phyloP scores from a whole-genome alignment of 2,888 invertebrate species.

The Temnothorax rugatulus region DNA sequence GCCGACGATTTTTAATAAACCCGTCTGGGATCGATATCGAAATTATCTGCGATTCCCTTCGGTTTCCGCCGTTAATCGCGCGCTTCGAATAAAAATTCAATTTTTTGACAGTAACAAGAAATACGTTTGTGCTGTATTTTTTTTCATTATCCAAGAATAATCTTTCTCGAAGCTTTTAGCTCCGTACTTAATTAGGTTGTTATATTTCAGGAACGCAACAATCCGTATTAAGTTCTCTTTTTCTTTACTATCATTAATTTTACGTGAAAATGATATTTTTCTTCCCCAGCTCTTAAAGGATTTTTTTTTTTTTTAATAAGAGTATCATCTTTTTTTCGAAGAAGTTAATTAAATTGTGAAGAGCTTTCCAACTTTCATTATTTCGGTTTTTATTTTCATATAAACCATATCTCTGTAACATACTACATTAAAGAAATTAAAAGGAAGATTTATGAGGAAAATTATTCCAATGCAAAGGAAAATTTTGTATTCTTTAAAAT shows the following conservation, averaged over 20 bases:
- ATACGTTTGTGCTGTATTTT: background rate
- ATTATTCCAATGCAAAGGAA: background rate
- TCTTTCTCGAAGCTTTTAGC: background rate
- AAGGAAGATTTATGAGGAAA: background rate
- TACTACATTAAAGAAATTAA: background rate
- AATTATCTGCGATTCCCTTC: background rate
- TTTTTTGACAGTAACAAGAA: background rate
- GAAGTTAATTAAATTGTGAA: background rate
- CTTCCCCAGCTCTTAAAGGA: background rate
- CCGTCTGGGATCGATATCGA: background rate
- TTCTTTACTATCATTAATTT: background rate
- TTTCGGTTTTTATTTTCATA: background rate
- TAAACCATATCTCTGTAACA: background rate
- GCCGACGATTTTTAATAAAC: background rate
- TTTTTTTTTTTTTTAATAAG: background rate
- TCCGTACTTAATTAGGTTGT: background rate
- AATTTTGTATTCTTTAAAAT: background rate
- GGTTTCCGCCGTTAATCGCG: background rate
- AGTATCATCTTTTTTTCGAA: background rate
- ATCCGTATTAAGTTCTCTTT: background rate
- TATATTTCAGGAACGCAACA: background rate
- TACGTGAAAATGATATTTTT: background rate
- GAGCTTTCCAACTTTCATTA: background rate
- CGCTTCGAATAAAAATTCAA: background rate
- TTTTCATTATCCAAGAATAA: background rate